These are phyloP conservation scores for Ochropleura leucogaster DNA, from an alignment of 2,888 invertebrate genomes.

Conservation along the genomic window DNA sequence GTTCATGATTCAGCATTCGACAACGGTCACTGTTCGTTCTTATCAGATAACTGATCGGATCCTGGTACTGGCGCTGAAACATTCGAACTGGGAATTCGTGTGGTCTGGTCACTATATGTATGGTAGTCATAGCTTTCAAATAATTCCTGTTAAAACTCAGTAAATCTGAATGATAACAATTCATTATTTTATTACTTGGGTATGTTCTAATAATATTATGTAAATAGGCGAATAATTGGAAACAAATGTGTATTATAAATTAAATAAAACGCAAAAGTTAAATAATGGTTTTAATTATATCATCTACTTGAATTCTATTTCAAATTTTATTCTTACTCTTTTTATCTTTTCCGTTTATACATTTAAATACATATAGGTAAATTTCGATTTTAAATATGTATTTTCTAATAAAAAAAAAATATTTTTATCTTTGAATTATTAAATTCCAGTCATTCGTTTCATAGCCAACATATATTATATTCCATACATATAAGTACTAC, in stretches of 20 bases:
- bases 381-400: too few species aligned
- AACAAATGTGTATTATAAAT: conserved; percentile 84
- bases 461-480: too few species aligned
- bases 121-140: conserved; percentile 13
- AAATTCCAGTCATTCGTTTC: too few species aligned
- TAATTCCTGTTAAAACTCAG: conserved; percentile 28
- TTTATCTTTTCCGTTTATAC: too few species aligned
- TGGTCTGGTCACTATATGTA: conserved; percentile 1
- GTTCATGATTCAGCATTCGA: neutral
- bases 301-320: neutral
- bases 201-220: conserved; percentile 80
- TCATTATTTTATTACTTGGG: conserved; percentile 84
- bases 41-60: neutral
- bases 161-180: conserved; percentile 50
- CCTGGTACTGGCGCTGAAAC: neutral
- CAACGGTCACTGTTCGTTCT: neutral
- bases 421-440: too few species aligned
- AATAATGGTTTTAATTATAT: conserved; percentile 56
- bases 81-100: neutral
- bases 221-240: conserved; percentile 80
- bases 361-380: too few species aligned
- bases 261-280: conserved; percentile 79
- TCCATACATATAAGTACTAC: too few species aligned
- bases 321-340: too few species aligned
- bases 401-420: too few species aligned